Base-by-base conservation (phyloP, 2,113 vertebrate genomes). In the Synchiropus splendidus region DNA sequence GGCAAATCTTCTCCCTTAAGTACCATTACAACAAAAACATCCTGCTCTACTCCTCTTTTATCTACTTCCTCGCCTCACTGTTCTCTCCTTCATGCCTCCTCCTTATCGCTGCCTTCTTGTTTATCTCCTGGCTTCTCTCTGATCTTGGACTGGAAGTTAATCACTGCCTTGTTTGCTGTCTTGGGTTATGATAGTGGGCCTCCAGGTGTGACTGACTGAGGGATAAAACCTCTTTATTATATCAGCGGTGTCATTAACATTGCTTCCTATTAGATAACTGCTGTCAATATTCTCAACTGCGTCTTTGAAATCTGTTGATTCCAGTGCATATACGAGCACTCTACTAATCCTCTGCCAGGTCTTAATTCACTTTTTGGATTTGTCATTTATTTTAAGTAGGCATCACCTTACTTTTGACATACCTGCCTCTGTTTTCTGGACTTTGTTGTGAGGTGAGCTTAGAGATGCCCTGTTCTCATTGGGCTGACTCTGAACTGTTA, bases 91-190 rank as follows among this genome's bases (percentile, higher is more conserved):
- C 48, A 27, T 63, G 45, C 33, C 48, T 39, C 16, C 33, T n/a
- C 36, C 31, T n/a, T n/a, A n/a, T n/a, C n/a, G n/a, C n/a, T n/a
- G n/a, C n/a, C n/a, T n/a, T n/a, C n/a, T 52, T 54, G 37, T 42
- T 55, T 40, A 53, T 46, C 35, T 33, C 10, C 10, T 12, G 12
- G n/a, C 16, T 37, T 1, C 52, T 13, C 36, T 52, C 14, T 54
- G 47, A 58, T 59, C 12, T 30, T 16, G 54, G 44, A 36, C 40
- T 35, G 34, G 42, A 9, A 59, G 39, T 51, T 74, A 67, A 69
- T 71, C 43, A 18, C 47, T 6, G 45, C 42, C 43, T 48, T 64
- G 58, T 40, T n/a, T 47, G 34, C 14, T 40, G 38, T 53, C 31
- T 18, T 36, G 30, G 49, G 36, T 48, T 62, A 37, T 57, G 59